phyloP scores from a whole-genome alignment of 92 coral and sea anemone species.

The Ricordea florida region DNA sequence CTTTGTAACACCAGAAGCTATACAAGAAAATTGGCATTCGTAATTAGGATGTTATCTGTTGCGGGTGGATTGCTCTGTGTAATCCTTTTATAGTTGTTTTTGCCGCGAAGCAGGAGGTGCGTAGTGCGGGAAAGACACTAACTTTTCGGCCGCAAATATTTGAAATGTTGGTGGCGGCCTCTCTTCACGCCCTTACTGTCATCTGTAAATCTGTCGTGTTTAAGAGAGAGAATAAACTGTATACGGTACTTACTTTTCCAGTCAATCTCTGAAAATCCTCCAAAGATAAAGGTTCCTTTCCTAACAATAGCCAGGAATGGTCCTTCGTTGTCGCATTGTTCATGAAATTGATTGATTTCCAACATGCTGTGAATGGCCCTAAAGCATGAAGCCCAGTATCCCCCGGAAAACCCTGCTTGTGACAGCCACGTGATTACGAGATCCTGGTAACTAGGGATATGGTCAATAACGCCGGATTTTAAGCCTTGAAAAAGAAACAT shows the following conservation, averaged over 20 bases:
- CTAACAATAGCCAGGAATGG: conserved; percentile 44
- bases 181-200: too few species aligned
- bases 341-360: conserved; percentile 6
- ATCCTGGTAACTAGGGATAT: conserved; percentile 41
- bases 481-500: conserved; percentile 27
- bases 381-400: conserved; percentile 57
- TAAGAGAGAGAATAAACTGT: too few species aligned
- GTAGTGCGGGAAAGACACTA: too few species aligned
- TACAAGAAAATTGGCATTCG: too few species aligned
- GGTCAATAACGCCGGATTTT: conserved; percentile 34
- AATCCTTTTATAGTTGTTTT: too few species aligned
- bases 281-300: conserved; percentile 32
- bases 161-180: too few species aligned
- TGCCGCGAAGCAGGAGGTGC: too few species aligned
- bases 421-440: conserved; percentile 11
- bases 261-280: conserved; percentile 51
- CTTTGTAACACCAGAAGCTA: too few species aligned
- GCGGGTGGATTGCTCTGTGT: too few species aligned
- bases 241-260: conserved; percentile 49
- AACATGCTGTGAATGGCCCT: conserved; percentile 34
- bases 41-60: too few species aligned
- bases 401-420: conserved; percentile 21
- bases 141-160: too few species aligned
- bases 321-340: conserved; percentile 45
- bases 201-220: too few species aligned